Conservation (phyloP, 2,797 vertebrate species). For the Rhinoraja longicauda region DNA sequence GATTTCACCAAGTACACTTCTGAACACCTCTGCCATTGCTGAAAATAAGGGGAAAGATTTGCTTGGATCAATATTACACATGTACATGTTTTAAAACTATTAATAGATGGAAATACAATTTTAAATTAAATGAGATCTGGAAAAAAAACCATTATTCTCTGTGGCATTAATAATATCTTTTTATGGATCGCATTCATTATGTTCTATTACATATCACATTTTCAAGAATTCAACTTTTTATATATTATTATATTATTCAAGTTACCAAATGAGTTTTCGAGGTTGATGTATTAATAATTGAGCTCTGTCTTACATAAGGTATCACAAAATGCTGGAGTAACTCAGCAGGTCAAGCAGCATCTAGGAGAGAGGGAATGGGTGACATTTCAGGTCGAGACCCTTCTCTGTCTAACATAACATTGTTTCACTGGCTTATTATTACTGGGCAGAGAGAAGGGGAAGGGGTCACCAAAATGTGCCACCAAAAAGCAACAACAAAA, state of each 20-base stretch:
- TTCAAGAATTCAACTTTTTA: not conserved
- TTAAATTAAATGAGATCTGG: not conserved
- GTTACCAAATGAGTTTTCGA: not conserved
- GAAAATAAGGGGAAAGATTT: not conserved
- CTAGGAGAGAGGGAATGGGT: too few species aligned
- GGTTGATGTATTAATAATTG: not conserved
- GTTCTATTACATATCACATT: not conserved
- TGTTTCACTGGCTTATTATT: not conserved
- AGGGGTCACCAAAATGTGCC: not conserved
- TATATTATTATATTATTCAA: not conserved
- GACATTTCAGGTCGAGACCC: too few species aligned
- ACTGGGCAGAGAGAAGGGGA: not conserved
- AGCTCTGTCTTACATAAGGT: not conserved
- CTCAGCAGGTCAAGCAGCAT: too few species aligned
- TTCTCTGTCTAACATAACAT: not conserved
- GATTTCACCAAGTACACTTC: not conserved
- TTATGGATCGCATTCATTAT: not conserved
- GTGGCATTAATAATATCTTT: not conserved
- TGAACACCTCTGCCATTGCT: not conserved
- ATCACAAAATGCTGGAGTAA: too few species aligned
- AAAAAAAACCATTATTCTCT: not conserved
- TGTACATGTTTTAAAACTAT: not conserved
- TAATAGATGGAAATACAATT: not conserved
- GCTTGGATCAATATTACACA: not conserved
- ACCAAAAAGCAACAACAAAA: not conserved